Evolutionary conservation across 2,113 vertebrate genomes (phyloP).

Genomic region (Chroicocephalus ridibundus): DNA sequence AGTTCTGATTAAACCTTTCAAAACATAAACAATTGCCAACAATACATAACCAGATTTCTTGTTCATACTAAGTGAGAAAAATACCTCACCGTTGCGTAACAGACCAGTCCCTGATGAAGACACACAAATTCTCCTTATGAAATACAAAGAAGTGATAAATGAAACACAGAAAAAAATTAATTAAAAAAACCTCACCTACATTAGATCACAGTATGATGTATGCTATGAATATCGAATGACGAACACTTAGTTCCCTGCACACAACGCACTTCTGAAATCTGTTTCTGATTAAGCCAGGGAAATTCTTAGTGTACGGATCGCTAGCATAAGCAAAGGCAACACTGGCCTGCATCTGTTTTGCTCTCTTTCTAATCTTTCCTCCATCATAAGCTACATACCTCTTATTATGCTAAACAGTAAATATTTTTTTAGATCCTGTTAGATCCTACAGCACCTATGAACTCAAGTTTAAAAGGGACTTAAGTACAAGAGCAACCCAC

Average conservation of each 20-base stretch:
- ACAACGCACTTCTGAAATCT: background rate
- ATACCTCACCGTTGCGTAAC: background rate
- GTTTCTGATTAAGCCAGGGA: background rate
- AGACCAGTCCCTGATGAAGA: background rate
- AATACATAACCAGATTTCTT: background rate
- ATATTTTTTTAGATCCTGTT: background rate
- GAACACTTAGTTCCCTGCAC: background rate
- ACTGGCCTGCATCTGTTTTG: background rate
- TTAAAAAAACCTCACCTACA: background rate
- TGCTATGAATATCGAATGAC: background rate
- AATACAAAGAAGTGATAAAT: constrained; percentile 9
- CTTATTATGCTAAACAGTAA: background rate
- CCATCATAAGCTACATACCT: background rate
- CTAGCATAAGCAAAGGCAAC: background rate
- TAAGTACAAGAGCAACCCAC: background rate
- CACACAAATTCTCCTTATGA: background rate
- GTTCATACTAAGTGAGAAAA: background rate
- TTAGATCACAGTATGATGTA: background rate
- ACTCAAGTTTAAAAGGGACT: background rate
- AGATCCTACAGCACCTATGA: background rate
- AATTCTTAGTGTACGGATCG: background rate
- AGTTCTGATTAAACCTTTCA: background rate
- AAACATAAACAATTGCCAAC: background rate
- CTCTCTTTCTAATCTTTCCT: background rate
- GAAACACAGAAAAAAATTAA: background rate